Percentiles rank a stretch among this genome's conserved stretches.
These are phyloP conservation scores for Cavia porcellus DNA, from an alignment of 2,113 vertebrate genomes.

Conservation along the genomic window DNA sequence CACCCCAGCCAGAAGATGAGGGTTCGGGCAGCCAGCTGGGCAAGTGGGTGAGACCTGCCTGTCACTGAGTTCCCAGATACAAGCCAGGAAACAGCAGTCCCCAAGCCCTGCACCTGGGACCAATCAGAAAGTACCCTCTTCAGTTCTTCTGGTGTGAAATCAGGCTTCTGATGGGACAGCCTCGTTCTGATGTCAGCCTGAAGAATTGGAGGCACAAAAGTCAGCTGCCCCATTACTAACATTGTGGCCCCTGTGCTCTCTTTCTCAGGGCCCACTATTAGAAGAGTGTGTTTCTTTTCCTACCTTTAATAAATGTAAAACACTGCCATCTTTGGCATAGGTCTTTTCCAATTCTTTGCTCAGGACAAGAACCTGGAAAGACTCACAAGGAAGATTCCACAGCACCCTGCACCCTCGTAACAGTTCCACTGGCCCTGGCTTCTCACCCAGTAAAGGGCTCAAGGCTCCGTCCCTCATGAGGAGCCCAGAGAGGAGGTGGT, in stretches of 20 bases:
- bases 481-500: fast-evolving
- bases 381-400: background rate
- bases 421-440: background rate
- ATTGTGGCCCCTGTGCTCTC: background rate
- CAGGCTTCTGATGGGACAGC: background rate
- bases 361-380: background rate
- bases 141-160: background rate
- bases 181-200: background rate
- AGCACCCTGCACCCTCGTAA: fast-evolving
- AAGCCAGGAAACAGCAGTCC: too few species aligned
- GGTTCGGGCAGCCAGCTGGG: background rate
- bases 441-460: background rate
- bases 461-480: background rate
- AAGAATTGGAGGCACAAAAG: fast-evolving
- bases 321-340: background rate
- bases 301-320: background rate
- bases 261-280: background rate
- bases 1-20: too few species aligned
- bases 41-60: background rate
- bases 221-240: background rate
- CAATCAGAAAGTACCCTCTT: background rate
- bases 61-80: background rate
- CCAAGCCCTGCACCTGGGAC: background rate
- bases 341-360: background rate
- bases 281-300: background rate